A percentile compares a stretch with the other conserved stretches of the same genome.
Conservation (phyloP, 2,888 invertebrate species). For the Nomada goodeniana region DNA sequence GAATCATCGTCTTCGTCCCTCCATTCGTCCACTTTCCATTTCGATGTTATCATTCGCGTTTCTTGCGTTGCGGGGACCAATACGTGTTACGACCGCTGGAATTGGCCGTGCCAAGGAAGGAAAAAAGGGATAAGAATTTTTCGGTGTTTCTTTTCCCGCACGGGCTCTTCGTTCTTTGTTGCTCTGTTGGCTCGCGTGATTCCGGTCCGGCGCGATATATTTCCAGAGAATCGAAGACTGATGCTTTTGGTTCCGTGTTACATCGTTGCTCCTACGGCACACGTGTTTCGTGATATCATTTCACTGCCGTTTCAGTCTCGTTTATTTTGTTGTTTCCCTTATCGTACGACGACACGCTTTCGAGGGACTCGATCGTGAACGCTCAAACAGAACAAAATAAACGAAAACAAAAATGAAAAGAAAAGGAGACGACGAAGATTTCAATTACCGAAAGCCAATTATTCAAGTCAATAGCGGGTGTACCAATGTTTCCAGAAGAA, state of each 20-base stretch:
- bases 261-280: slow-evolving; percentile 14
- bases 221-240: slow-evolving; percentile 68
- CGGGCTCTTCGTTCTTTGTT: not conserved
- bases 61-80: slow-evolving; percentile 55
- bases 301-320: slow-evolving; percentile 43
- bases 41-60: slow-evolving; percentile 14
- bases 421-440: not conserved
- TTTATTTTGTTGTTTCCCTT: not conserved
- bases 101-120: slow-evolving; percentile 7
- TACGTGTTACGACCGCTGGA: slow-evolving; percentile 11
- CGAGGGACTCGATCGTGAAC: not conserved
- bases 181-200: slow-evolving; percentile 36
- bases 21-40: not conserved
- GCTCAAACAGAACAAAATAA: not conserved
- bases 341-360: not conserved
- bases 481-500: not conserved
- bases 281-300: slow-evolving; percentile 27
- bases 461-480: not conserved
- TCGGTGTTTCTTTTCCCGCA: not conserved
- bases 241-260: slow-evolving; percentile 46
- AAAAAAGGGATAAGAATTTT: not conserved
- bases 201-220: slow-evolving; percentile 28
- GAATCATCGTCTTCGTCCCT: slow-evolving; percentile 9
- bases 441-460: not conserved
- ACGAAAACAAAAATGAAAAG: not conserved